These are phyloP conservation scores for Lasioglossum leucozonium DNA, from an alignment of 2,888 invertebrate species.

Conservation along the genomic window DNA sequence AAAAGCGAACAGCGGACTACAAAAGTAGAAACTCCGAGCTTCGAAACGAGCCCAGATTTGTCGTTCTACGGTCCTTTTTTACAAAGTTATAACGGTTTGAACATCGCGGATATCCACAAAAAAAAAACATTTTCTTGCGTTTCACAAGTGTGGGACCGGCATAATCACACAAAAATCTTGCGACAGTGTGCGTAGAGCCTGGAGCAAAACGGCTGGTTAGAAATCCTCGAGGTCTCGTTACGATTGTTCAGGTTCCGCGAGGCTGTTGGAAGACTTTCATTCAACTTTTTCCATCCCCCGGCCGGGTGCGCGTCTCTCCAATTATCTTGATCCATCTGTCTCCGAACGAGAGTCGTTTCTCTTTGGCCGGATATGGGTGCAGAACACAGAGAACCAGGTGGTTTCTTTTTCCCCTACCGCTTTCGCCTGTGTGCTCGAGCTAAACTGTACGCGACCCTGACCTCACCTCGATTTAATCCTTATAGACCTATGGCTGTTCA, in stretches of 20 bases:
- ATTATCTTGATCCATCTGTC: conserved; percentile 34
- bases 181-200: not conserved
- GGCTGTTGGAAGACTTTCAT: conserved; percentile 20
- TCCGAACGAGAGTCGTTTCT: conserved; percentile 50
- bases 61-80: not conserved
- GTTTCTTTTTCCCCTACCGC: conserved; percentile 54
- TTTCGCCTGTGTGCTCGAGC: conserved; percentile 40
- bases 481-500: not conserved
- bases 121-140: not conserved
- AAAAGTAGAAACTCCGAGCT: not conserved
- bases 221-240: not conserved
- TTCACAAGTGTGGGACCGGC: not conserved
- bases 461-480: not conserved
- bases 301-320: conserved; percentile 28
- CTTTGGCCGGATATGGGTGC: conserved; percentile 37
- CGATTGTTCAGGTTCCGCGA: not conserved
- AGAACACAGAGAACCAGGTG: conserved; percentile 6
- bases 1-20: not conserved
- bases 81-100: not conserved
- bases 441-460: conserved; percentile 6
- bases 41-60: not conserved
- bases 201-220: not conserved
- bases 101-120: not conserved
- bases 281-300: conserved; percentile 26
- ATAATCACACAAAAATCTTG: not conserved